These are phyloP conservation scores for Carollia perspicillata DNA, from an alignment of 2,113 vertebrate genomes.

Conservation along the genomic window DNA sequence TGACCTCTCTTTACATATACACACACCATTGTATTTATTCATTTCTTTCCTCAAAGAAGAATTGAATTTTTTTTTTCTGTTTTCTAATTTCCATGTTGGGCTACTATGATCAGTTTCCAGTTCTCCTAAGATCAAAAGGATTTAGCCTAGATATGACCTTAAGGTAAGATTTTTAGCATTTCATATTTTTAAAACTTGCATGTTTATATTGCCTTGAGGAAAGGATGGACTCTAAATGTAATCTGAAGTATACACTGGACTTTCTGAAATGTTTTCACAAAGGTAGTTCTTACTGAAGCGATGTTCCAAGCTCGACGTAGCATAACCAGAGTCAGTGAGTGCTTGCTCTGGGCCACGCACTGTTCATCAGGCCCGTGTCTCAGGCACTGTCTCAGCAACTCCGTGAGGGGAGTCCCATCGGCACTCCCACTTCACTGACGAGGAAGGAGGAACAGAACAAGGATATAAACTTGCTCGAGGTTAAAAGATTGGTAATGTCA, in stretches of 20 bases:
- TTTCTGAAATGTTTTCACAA: neutral
- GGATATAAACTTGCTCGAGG: neutral
- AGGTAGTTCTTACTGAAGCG: neutral
- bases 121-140: neutral
- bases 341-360: neutral
- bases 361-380: neutral
- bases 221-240: neutral
- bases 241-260: neutral
- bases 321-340: neutral
- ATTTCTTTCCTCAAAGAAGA: neutral
- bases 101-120: neutral
- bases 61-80: neutral
- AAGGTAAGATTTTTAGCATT: slow-evolving; percentile 16
- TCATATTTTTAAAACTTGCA: neutral
- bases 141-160: neutral
- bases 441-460: neutral
- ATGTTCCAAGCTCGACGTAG: neutral
- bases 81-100: neutral
- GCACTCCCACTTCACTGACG: neutral
- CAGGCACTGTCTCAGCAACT: neutral
- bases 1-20: neutral
- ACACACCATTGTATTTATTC: neutral
- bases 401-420: neutral
- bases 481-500: neutral
- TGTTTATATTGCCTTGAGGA: neutral